These are phyloP conservation scores for Strigamia maritima DNA, from an alignment of 2,888 invertebrate genomes.

Conservation along the genomic window DNA sequence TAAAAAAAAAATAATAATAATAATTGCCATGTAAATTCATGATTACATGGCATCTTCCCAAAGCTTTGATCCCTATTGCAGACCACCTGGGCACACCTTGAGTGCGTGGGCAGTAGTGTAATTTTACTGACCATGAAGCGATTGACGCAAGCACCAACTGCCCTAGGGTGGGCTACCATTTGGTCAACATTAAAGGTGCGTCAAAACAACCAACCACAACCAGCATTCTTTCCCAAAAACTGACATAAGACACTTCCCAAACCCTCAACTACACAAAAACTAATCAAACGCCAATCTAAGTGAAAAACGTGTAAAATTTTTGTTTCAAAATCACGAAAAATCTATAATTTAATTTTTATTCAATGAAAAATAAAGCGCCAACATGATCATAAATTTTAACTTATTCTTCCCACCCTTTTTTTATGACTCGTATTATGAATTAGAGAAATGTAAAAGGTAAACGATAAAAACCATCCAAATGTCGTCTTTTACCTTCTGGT, in stretches of 20 bases:
- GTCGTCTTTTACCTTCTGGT: neutral
- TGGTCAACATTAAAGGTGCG: neutral
- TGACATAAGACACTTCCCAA: no score
- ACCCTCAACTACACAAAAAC: neutral
- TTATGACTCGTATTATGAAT: neutral
- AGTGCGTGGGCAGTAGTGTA: neutral
- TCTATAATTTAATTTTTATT: neutral
- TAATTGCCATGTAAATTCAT: no score
- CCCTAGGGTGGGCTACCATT: neutral
- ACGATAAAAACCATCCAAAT: neutral
- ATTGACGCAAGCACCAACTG: neutral
- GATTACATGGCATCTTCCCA: neutral
- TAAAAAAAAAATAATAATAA: neutral
- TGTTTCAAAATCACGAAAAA: neutral
- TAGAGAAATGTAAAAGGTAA: neutral
- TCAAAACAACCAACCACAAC: neutral
- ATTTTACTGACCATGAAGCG: neutral
- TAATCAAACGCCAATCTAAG: neutral
- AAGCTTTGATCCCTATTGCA: neutral
- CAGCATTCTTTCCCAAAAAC: neutral
- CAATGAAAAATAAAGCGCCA: neutral
- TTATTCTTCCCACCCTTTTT: neutral
- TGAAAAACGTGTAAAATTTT: neutral
- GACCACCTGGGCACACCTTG: neutral
- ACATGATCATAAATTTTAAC: neutral